Percentiles rank a stretch among this genome's conserved stretches.
Conservation (phyloP, 2,797 vertebrate genomes). For the Carduelis carduelis region DNA sequence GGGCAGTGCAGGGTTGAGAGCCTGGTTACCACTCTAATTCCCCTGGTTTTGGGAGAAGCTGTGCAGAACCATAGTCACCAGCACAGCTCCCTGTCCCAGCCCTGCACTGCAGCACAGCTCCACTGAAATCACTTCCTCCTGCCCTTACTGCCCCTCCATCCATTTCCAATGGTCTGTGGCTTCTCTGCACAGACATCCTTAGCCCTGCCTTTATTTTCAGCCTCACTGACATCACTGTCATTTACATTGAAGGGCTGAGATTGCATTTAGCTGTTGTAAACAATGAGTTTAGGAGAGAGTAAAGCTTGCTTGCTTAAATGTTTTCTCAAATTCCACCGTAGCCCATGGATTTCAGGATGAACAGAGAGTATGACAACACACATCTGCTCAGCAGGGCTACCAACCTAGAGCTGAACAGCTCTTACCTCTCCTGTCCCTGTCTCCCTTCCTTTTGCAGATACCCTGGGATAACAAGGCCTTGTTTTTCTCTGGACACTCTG, state of each 20-base stretch:
- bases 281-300: background rate
- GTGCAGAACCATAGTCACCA: background rate
- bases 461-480: background rate
- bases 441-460: background rate
- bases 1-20: background rate
- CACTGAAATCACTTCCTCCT: background rate
- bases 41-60: background rate
- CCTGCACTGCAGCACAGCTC: background rate
- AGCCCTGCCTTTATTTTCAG: background rate
- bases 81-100: background rate
- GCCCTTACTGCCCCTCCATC: background rate
- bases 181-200: background rate
- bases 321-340: background rate
- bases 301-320: background rate
- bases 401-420: background rate
- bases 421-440: background rate
- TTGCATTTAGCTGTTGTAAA: background rate
- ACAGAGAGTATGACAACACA: background rate
- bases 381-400: background rate
- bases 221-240: background rate
- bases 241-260: background rate
- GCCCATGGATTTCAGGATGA: background rate
- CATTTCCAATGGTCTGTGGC: background rate
- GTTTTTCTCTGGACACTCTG: background rate
- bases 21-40: background rate